Evolutionary conservation across 1,140 invertebrate species (phyloP), one percentile per base, ranked within the genome.

Genomic region (Diachasmimorpha longicaudata): DNA sequence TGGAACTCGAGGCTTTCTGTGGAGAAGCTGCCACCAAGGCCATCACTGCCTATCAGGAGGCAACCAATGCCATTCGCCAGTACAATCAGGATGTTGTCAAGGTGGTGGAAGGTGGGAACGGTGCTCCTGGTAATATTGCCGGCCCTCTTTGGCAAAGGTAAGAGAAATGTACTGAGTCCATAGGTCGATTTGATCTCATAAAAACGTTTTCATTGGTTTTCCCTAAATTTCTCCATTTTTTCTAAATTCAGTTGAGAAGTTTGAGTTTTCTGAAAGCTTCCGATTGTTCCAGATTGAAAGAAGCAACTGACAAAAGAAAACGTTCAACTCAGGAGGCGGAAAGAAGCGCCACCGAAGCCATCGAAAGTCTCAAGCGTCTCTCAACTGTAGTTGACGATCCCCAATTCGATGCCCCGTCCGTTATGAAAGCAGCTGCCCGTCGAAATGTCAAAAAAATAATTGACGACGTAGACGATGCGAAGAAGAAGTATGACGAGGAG

Each of bases 381-480:
- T 85, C 81, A 16, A 74, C 70, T 44, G 70, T 87, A 72, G 82
- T 91, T 80, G 88, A 90, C 87, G 78, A 92, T 84, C 58, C 87
- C 81, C 52, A 90, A 85, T 81, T 90, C 78, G 83, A 89, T 78
- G 90, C 90, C 75, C 82, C 90, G 67, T 63, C 89, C 77, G 70
- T 88, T 78, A 44, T 88, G 83, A 86, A 91, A 85, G 66, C 90
- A 79, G 90, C 58, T 84, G 91, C 70, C 70, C 88, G 77, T 80
- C 81, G 90, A 14, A 93, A 94, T 79, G 91, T 94, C 46, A 90
- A 91, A 71, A 91, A 91, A 79, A 90, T 94, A 55, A 82, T 92
- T 44, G 85, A 89, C 0, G 92, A 94, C 72, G 89, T 95, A 2
- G 85, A 89, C 19, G 80, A 83, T 0, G 91, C 91, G 0, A 93